Conservation (phyloP, 2,888 invertebrate genomes). For the Dynastes maya region DNA sequence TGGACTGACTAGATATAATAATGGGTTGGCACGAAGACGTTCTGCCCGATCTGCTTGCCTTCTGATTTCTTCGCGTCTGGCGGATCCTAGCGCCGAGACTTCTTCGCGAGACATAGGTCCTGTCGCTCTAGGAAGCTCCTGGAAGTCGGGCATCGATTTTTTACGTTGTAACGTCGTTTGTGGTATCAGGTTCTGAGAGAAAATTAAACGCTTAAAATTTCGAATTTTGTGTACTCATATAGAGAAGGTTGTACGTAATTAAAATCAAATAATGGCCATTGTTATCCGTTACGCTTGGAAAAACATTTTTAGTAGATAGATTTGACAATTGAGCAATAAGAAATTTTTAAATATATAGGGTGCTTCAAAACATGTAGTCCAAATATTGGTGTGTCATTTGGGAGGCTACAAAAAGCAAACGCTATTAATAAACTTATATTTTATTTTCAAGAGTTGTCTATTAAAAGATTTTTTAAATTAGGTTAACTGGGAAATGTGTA, state of each 20-base stretch:
- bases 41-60: slow-evolving; percentile 93
- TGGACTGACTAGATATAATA: slow-evolving; percentile 96
- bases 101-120: slow-evolving; percentile 95
- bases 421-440: too few relatives aligned
- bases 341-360: too few relatives aligned
- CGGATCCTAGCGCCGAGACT: slow-evolving; percentile 93
- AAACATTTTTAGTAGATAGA: too few relatives aligned
- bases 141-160: slow-evolving; percentile 97
- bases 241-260: neutral
- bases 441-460: too few relatives aligned
- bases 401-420: too few relatives aligned
- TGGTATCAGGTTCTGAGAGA: slow-evolving; percentile 82
- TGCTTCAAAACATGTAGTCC: too few relatives aligned
- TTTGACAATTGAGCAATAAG: too few relatives aligned
- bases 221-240: neutral
- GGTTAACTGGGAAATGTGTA: too few relatives aligned
- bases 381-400: too few relatives aligned
- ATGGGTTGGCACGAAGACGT: slow-evolving; percentile 93
- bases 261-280: slow-evolving; percentile 1
- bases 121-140: slow-evolving; percentile 85
- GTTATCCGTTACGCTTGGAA: too few relatives aligned
- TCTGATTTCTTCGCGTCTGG: slow-evolving; percentile 94
- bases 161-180: slow-evolving; percentile 89
- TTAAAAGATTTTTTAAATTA: too few relatives aligned
- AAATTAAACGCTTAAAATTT: slow-evolving; percentile 46